Base-by-base conservation (phyloP, 2,113 vertebrate species). In the Genyomyrus donnyi region DNA sequence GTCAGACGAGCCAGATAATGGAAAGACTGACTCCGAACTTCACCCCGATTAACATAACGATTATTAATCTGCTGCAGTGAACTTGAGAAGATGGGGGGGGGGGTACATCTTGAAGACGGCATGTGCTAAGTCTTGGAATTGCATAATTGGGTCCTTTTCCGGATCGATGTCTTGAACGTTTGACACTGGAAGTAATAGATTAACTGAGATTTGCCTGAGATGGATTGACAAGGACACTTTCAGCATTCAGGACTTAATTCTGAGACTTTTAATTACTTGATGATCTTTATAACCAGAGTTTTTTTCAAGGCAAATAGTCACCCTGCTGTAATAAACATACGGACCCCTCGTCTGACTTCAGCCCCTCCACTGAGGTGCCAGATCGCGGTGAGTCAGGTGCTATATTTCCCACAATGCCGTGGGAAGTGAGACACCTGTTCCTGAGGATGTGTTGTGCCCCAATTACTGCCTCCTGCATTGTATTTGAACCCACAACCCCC, bases 31-130 rank as follows among this genome's bases (percentile, higher is more conserved):
- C 91, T 93, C 92, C 94, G 94, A 96, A 94, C 94, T 93, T 93
- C 92, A 94, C 93, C 94, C 92, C 94, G 93, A 95, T 95, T 95
- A 95, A 93, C 94, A 94, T 93, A 91, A 93, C 93, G 95, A 96
- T 96, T 95, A 95, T 93, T 93, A 93, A 93, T 93, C 90, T 93
- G 92, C 94, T 92, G 91, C 90, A 8, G 87, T 94, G 93, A 91
- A 94, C 92, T 90, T 93, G 70, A 27, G 31, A 87, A 91, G 91
- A 90, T 89, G 5, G 6, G 19, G 83, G 92, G 91, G 88, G 39
- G 66, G 42, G 11, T 1, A 35, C 19, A 39, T 91, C 91, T 85
- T 89, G 93, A 56, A 92, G 85, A 93, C 89, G 58, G 91, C 87
- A 88, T 90, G 91, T 93, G 88, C 91, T 93, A 93, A 94, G 91